Conservation (phyloP, 2,888 invertebrate species). For the Drosophila monieri region DNA sequence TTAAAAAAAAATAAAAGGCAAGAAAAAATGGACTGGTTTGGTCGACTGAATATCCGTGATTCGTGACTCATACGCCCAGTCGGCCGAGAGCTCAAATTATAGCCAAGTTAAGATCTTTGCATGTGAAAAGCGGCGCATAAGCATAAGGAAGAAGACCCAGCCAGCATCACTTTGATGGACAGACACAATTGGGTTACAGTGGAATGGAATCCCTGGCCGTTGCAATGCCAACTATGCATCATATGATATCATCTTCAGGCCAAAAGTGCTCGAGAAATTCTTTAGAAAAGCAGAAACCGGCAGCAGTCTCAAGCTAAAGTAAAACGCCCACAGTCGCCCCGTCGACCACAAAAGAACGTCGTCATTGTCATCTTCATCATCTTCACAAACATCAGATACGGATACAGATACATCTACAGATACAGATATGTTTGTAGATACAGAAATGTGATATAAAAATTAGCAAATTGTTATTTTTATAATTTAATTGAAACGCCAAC, state of each 20-base stretch:
- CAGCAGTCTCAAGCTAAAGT: constrained; percentile 9
- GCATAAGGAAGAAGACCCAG: constrained; percentile 14
- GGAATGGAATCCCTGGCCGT: constrained; percentile 13
- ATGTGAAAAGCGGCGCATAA: constrained; percentile 15
- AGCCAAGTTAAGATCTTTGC: constrained; percentile 30
- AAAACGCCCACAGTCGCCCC: constrained; percentile 32
- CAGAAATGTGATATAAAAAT: constrained; percentile 58
- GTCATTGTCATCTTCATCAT: constrained; percentile 42
- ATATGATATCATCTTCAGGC: constrained; percentile 39
- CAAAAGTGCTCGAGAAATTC: constrained; percentile 30
- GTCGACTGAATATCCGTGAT: constrained; percentile 7
- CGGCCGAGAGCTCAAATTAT: constrained; percentile 14
- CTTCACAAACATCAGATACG: constrained; percentile 6
- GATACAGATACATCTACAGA: constrained; percentile 2
- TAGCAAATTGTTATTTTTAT: constrained; percentile 77
- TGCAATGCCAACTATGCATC: constrained; percentile 27
- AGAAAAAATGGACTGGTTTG: constrained; percentile 14
- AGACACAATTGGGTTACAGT: constrained; percentile 59
- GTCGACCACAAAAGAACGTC: constrained; percentile 34
- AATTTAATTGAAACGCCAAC: constrained; percentile 70
- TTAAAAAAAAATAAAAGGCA: constrained; percentile 19
- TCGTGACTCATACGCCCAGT: constrained; percentile 34
- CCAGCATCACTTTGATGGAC: constrained; percentile 55
- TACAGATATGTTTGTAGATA: constrained; percentile 35
- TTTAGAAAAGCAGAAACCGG: constrained; percentile 26